Base-by-base conservation (phyloP, 2,888 invertebrate genomes). In the Psylliodes chrysocephalus region DNA sequence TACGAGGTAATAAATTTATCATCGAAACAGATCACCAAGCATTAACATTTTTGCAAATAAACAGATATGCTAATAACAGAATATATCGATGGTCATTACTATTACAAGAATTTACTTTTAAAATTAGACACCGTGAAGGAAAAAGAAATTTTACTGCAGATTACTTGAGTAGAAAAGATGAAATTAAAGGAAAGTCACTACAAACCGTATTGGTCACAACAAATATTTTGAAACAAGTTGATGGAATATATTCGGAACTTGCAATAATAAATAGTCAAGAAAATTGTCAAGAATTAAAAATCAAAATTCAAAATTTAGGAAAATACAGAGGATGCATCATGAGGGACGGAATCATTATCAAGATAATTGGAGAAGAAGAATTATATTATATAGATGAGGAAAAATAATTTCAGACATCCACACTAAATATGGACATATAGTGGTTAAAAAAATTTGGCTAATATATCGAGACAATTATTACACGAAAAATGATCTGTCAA, bases 51-150 rank as follows among this genome's bases (percentile, higher is more conserved):
- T 59, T 64, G n/a, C 12, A 59, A 30, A 54, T 40, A 8, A 51
- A 56, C 22, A 51, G 42, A 57, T 63, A 18, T 51, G 56, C 52
- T 4, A 63, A 51, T 25, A 52, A 33, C 35, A 25, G 60, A 15
- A 42, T 64, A n/a, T 52, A 64, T 22, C 14, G 64, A 64, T 60
- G 59, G 60, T 38, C 42, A 22, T 40, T 63, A 4, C 15, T 57
- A 28, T 12, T 57, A 15, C 12, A 33, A 8, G 47, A 53, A 25
- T 56, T 40, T 40, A 35, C 25, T 22, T 63, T 56, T 44, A 14
- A 25, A 15, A 51, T 63, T 25, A 30, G 22, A 49, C 44, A 57
- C 10, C 42, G 51, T 25, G 51, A 49, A 15, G 63, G 63, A 57
- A 7, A 30, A 51, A 25, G 17, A 19, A 63, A 57, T 14, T 17